These are phyloP conservation scores for Coleophora deauratella DNA, from an alignment of 2,888 invertebrate species.

Conservation along the genomic window DNA sequence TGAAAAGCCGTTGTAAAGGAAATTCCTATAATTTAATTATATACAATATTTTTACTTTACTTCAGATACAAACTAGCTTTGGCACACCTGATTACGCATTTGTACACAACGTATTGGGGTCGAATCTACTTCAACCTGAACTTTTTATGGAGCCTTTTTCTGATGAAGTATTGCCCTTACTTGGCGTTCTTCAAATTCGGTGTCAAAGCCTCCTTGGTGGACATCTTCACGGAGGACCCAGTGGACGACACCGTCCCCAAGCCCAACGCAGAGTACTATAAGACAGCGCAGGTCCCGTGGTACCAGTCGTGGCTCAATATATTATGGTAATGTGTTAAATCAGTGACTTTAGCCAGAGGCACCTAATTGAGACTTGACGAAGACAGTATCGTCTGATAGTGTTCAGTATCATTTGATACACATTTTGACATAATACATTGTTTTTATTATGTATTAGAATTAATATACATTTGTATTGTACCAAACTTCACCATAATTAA, in stretches of 20 bases:
- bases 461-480: too few species aligned
- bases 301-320: constrained; percentile 29
- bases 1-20: too few species aligned
- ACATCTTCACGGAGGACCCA: constrained; percentile 66
- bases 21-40: too few species aligned
- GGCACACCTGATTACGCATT: constrained; percentile 18
- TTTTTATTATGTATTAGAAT: too few species aligned
- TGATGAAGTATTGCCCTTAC: constrained; percentile 80
- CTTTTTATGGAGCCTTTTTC: constrained; percentile 71
- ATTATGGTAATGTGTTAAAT: constrained; percentile 29
- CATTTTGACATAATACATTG: too few species aligned
- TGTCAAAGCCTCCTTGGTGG: constrained; percentile 72
- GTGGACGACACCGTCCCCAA: constrained; percentile 41
- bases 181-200: constrained; percentile 80
- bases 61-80: constrained; percentile 34
- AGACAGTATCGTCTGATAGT: too few species aligned
- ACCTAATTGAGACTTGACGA: too few species aligned
- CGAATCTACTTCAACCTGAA: constrained; percentile 76
- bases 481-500: too few species aligned
- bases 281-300: constrained; percentile 29
- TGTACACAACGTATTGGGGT: constrained; percentile 65
- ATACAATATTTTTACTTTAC: too few species aligned
- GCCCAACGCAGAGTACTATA: constrained; percentile 44
- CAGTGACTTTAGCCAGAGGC: neutral
- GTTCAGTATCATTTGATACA: too few species aligned